Evolutionary conservation across 2,888 invertebrate genomes (phyloP).

Genomic region (Harpalus rubripes): DNA sequence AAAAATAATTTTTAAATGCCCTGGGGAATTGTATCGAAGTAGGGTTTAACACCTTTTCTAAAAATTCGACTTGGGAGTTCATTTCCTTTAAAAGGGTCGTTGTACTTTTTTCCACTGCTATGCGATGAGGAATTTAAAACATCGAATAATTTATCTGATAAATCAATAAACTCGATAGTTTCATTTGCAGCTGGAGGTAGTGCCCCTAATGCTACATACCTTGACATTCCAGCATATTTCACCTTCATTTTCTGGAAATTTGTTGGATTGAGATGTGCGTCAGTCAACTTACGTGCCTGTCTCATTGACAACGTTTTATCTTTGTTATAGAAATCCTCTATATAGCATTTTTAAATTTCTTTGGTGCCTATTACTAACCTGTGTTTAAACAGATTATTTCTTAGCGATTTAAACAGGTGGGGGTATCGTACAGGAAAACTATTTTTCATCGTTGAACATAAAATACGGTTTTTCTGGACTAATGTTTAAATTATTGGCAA

Average conservation of each 20-base stretch:
- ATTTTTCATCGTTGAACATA: conserved; percentile 48
- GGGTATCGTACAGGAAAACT: conserved; percentile 65
- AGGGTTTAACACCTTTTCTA: background rate
- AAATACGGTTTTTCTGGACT: conserved; percentile 62
- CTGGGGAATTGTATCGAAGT: conserved; percentile 5
- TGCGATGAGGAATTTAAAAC: conserved; percentile 69
- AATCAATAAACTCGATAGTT: conserved; percentile 68
- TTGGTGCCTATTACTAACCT: conserved; percentile 64
- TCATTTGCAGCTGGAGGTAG: conserved; percentile 66
- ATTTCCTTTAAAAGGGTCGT: conserved; percentile 12
- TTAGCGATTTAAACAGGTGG: conserved; percentile 67
- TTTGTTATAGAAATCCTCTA: conserved; percentile 57
- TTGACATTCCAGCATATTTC: conserved; percentile 68
- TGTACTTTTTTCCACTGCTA: background rate
- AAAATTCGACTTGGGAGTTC: background rate
- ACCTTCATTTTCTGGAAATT: conserved; percentile 70
- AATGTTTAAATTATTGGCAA: conserved; percentile 55
- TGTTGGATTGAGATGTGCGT: conserved; percentile 69
- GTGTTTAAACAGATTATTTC: conserved; percentile 68
- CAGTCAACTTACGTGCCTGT: conserved; percentile 68
- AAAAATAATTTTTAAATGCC: background rate
- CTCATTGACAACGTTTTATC: conserved; percentile 39
- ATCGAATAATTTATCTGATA: conserved; percentile 70
- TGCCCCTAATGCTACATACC: conserved; percentile 67
- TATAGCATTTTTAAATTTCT: conserved; percentile 67